Evolutionary conservation across 2,113 vertebrate species (phyloP).

Genomic region (Alligator sinensis): DNA sequence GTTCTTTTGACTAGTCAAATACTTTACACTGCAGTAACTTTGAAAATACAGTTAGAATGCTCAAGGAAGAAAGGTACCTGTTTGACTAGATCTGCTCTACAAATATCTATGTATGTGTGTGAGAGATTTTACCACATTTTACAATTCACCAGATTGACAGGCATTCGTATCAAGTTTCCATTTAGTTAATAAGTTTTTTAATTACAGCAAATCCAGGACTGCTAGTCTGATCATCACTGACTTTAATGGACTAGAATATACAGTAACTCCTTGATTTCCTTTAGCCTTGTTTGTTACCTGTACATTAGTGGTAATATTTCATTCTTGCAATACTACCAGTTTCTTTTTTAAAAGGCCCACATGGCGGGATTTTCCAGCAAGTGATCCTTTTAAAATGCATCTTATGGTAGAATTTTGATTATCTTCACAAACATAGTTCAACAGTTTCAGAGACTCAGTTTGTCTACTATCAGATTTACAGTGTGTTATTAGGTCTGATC

Average conservation of each 20-base stretch:
- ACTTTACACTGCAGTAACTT: too few relatives aligned
- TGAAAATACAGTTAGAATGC: too few relatives aligned
- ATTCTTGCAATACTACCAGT: not conserved
- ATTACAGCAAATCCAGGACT: not conserved
- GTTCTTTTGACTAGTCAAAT: too few relatives aligned
- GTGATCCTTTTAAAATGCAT: not conserved
- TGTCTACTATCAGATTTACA: not conserved
- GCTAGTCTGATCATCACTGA: not conserved
- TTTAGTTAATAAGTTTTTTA: not conserved
- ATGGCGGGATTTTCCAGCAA: not conserved
- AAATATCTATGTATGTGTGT: too few relatives aligned
- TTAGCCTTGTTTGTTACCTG: not conserved
- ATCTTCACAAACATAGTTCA: not conserved
- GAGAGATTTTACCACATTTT: too few relatives aligned
- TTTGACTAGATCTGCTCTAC: too few relatives aligned
- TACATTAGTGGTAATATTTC: not conserved
- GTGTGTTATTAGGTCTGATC: not conserved
- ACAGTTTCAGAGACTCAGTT: not conserved
- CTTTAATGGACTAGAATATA: not conserved
- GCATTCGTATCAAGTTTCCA: not conserved
- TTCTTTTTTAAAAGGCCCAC: not conserved
- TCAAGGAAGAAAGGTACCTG: too few relatives aligned
- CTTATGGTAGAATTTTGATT: not conserved
- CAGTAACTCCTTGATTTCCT: not conserved
- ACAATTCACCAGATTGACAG: not conserved